Evolutionary conservation across 1,140 invertebrate species (phyloP), one percentile per base, ranked within the genome.

Genomic region (Dysdera silvatica): DNA sequence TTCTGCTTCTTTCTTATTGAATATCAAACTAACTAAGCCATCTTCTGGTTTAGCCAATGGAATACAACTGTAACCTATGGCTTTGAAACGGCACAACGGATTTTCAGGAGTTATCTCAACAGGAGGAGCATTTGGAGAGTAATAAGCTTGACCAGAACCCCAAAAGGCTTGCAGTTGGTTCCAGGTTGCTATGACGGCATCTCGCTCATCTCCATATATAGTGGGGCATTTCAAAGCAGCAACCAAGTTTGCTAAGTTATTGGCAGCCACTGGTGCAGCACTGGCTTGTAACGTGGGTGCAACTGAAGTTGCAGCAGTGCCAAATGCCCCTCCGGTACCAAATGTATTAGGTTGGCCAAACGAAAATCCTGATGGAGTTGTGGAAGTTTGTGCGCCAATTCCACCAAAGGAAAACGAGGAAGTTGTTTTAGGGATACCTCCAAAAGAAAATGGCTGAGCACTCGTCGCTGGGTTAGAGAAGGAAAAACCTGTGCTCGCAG

Each of bases 161-260:
- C 93, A 96, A 67, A 87, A 85, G 1, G 93, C 91, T 76, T 95
- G 92, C 40, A 98, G 77, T 60, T 93, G 84, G 74, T 97, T 98
- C 87, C 91, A 95, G 73, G 89, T 89, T 2, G 90, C 89, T 35
- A 98, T 80, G 31, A 92, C 87, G 62, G 85, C 84, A 74, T 97
- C 94, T 35, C 92, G 79, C 71, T 97, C 93, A 77, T 96, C 93
- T 32, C 89, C 89, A 76, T 90, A 96, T 23, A 95, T 82, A 51
- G 85, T 84, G 45, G 90, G 91, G 70, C 87, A 85, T 24, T 87
- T 85, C 12, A 95, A 84, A 0, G 90, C 87, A 60, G 69, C 70
- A 5, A 69, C 71, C 54, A 75, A 55, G n/a, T 51, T 55, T 24
- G 65, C 61, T 2, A 68, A 23, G 28, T 23, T 37, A 47, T 65